Base-by-base conservation (phyloP, 2,113 vertebrate genomes). In the Alaudala cheleensis region DNA sequence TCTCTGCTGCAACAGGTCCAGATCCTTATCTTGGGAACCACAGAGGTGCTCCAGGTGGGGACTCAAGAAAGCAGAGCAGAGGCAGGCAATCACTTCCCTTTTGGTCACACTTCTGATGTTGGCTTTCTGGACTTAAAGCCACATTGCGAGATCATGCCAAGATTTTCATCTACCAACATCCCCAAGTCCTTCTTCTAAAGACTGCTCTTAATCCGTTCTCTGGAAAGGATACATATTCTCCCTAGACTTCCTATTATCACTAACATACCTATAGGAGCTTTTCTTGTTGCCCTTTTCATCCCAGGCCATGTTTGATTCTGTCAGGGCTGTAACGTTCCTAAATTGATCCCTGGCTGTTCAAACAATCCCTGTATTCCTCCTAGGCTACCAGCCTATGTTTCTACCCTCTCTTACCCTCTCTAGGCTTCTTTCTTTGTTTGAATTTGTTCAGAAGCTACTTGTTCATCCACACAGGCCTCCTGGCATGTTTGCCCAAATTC, bases 181-280 rank as follows among this genome's bases (percentile, higher is more conserved):
- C 4, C 11, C 13, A 47, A 53, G 24, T 60, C 39, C 24, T 74
- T 11, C 44, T 65, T 58, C 53, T 60, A 12, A 74, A 51, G 21
- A 58, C 20, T 1, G 0, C 29, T 37, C 42, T 60, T 28, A 67
- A 1, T n/a, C 47, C 39, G 24, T 69, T 61, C 28, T 89, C 47
- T 23, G 10, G 5, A 69, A 76, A 54, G 40, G 14, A 58, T 28
- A 14, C 14, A 53, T 7, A 13, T 76, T 61, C 34, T 54, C 31
- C 14, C 14, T 67, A 34, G 47, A 40, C 29, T 47, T 82, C 17
- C 29, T 67, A 0, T 60, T 47, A 60, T 67, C 29, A 40, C 39
- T 31, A 24, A 25, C 0, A 0, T 53, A 66, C 20, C n/a, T 60
- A 9, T 7, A 31, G 47, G 40, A 76, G n/a, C n/a, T 89, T 82